These are phyloP conservation scores for Habrosyne pyritoides DNA, from an alignment of 2,888 invertebrate genomes.

Conservation along the genomic window DNA sequence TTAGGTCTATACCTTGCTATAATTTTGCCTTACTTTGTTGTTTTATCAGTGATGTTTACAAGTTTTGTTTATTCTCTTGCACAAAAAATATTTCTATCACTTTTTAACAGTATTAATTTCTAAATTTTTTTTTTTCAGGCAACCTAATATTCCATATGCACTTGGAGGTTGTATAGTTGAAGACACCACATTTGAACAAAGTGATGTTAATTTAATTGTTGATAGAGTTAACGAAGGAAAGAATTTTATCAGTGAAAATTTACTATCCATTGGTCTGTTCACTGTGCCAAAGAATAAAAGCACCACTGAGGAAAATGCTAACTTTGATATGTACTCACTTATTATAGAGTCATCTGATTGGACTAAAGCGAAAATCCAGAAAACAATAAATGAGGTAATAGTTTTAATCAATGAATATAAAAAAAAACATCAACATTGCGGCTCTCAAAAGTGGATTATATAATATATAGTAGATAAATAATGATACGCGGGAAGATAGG, in stretches of 20 bases:
- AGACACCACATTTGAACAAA: conserved; percentile 54
- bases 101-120: background rate
- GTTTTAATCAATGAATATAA: too few relatives aligned
- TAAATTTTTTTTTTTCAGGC: conserved; percentile 54
- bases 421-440: too few relatives aligned
- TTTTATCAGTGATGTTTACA: too few relatives aligned
- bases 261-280: conserved; percentile 69
- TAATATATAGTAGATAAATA: too few relatives aligned
- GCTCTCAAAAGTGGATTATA: too few relatives aligned
- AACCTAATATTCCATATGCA: conserved; percentile 71
- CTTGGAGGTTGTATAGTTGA: conserved; percentile 76
- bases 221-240: conserved; percentile 47
- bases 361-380: conserved; percentile 62
- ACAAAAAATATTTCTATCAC: too few relatives aligned
- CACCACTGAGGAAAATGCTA: conserved; percentile 33
- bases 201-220: conserved; percentile 55
- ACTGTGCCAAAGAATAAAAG: conserved; percentile 52
- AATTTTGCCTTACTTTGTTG: too few relatives aligned
- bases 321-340: conserved; percentile 71
- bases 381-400: conserved; percentile 64
- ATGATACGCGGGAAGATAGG: too few relatives aligned
- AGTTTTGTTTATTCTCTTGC: too few relatives aligned
- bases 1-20: too few relatives aligned
- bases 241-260: conserved; percentile 61
- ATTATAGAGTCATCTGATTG: conserved; percentile 66